These are phyloP conservation scores for Campoplex nolae DNA, from an alignment of 2,888 invertebrate species.

Conservation along the genomic window DNA sequence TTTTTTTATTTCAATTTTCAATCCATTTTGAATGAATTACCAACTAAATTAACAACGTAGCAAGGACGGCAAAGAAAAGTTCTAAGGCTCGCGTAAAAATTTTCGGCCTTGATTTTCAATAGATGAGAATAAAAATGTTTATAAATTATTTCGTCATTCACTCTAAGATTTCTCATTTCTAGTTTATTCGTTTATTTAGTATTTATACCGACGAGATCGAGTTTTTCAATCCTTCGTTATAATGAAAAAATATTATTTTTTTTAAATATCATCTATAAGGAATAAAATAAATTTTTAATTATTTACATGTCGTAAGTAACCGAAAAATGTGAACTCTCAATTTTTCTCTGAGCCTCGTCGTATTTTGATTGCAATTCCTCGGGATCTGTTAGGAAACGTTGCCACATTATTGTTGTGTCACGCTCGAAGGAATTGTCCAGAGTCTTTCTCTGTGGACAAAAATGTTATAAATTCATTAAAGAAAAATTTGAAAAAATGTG, in stretches of 20 bases:
- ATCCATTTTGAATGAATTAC: too few species aligned
- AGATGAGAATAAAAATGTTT: too few species aligned
- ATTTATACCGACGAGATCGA: background rate
- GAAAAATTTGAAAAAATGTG: background rate
- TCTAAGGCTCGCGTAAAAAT: too few species aligned
- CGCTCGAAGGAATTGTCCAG: slow-evolving; percentile 73
- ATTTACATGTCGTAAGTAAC: slow-evolving; percentile 64
- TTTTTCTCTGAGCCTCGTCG: slow-evolving; percentile 72
- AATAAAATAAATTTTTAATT: background rate
- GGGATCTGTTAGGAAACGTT: slow-evolving; percentile 80
- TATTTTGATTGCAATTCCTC: slow-evolving; percentile 74
- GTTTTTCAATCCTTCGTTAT: background rate
- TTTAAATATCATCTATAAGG: background rate
- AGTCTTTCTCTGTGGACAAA: slow-evolving; percentile 76
- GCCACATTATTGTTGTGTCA: slow-evolving; percentile 80
- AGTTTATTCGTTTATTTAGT: background rate
- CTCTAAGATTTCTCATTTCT: background rate
- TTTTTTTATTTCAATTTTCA: too few species aligned
- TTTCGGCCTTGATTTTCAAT: too few species aligned
- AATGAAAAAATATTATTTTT: background rate
- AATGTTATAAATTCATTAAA: background rate
- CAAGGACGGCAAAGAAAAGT: too few species aligned
- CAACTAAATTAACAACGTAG: too few species aligned
- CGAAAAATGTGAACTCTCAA: slow-evolving; percentile 71
- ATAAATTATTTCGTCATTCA: background rate